phyloP scores from a whole-genome alignment of 2,888 invertebrate genomes.

The Parnassius smintheus region DNA sequence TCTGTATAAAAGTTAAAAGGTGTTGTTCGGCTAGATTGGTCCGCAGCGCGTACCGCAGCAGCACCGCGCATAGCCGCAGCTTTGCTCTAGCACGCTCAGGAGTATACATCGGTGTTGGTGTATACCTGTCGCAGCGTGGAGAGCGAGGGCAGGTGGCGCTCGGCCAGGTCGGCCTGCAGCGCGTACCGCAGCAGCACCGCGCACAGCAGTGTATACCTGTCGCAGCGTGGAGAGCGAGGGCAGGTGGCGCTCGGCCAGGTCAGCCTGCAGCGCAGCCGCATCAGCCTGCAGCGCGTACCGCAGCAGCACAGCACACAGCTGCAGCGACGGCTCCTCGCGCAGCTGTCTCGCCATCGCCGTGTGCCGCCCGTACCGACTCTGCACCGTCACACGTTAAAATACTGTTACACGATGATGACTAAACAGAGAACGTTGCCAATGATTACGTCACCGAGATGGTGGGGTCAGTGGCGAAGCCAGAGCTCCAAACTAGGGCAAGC shows the following conservation, averaged over 20 bases:
- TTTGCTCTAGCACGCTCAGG: slow-evolving; percentile 45
- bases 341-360: slow-evolving; percentile 94
- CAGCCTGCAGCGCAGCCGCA: slow-evolving; percentile 88
- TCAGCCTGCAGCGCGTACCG: slow-evolving; percentile 90
- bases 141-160: slow-evolving; percentile 91
- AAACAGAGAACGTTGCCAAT: too few relatives aligned
- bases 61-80: slow-evolving; percentile 96
- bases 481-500: too few relatives aligned
- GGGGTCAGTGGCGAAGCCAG: too few relatives aligned
- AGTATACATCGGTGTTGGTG: too few relatives aligned
- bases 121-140: slow-evolving; percentile 70
- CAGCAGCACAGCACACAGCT: slow-evolving; percentile 93
- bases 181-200: slow-evolving; percentile 93
- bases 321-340: slow-evolving; percentile 97
- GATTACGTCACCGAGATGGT: too few relatives aligned
- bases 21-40: slow-evolving; percentile 90
- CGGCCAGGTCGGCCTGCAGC: slow-evolving; percentile 89
- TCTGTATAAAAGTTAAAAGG: slow-evolving; percentile 7
- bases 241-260: slow-evolving; percentile 90
- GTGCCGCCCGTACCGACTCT: slow-evolving; percentile 95
- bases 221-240: slow-evolving; percentile 93
- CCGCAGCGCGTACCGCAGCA: slow-evolving; percentile 91
- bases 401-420: too few relatives aligned
- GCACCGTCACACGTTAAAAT: slow-evolving; percentile 25
- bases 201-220: slow-evolving; percentile 87